These are phyloP conservation scores for Urocyon cinereoargenteus DNA, from an alignment of 2,797 vertebrate species.

Conservation along the genomic window DNA sequence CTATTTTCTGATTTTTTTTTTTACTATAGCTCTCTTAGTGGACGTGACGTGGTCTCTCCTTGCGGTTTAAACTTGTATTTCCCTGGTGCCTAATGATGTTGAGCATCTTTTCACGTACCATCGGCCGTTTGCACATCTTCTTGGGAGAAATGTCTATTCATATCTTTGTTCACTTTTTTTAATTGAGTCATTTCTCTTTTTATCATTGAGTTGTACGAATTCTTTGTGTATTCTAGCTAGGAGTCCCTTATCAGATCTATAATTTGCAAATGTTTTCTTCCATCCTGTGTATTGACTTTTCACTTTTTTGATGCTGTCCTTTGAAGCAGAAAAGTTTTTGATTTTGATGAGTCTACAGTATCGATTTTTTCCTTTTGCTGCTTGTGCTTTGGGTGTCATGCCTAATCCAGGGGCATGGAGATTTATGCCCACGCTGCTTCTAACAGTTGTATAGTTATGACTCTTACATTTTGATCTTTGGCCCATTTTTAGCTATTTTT, in stretches of 20 bases:
- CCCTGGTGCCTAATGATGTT: neutral
- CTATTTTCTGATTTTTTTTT: neutral
- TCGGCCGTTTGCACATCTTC: neutral
- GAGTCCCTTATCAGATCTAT: neutral
- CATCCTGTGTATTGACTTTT: neutral
- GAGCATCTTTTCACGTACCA: neutral
- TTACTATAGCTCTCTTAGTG: neutral
- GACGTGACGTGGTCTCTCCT: neutral
- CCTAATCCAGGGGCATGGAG: neutral
- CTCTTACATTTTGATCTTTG: constrained; percentile 11
- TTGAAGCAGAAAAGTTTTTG: constrained; percentile 13
- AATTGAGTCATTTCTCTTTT: constrained; percentile 4
- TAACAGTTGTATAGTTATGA: neutral
- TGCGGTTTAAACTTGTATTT: constrained; percentile 20
- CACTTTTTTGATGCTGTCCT: neutral
- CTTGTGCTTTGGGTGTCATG: neutral
- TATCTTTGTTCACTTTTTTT: neutral
- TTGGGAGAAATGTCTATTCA: constrained; percentile 22
- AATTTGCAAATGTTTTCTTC: constrained; percentile 14
- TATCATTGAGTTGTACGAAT: neutral
- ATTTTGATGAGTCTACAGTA: neutral
- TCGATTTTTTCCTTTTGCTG: neutral
- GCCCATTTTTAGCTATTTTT: neutral
- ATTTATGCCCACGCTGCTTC: neutral
- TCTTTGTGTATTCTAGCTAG: neutral